Base-by-base conservation (phyloP, 1,140 invertebrate species). In the Drosophila pseudoananassae region DNA sequence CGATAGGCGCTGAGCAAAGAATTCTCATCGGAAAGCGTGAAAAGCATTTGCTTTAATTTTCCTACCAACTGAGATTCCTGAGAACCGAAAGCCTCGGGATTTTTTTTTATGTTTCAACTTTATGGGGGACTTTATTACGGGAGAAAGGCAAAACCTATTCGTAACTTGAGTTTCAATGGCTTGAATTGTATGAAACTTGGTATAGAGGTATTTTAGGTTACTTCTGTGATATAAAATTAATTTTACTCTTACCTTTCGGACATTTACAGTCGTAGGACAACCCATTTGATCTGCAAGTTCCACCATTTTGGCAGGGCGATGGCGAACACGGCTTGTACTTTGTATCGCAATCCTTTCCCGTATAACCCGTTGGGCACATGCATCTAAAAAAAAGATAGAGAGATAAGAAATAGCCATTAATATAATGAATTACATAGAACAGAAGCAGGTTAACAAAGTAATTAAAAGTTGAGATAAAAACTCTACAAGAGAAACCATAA, bases 271-370 rank as follows among this genome's bases (percentile, higher is more conserved):
- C 95, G 93, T 98, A 98, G 78, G 94, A 94, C 49, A 97, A 93
- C 75, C 94, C 94, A 90, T 96, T 96, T 79, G 94, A 93, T 49
- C 93, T 94, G 92, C 98, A 99, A 20, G 93, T 94, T 68, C 97
- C 98, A 47, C 96, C 97, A 92, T 99, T 98, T 78, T 94, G 92
- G 92, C 98, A 98, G 1, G 97, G 96, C 49, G 95, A 97, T 4
- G 97, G 97, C 78, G 97, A 94, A 92, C 97, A 98, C 1, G 97
- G 97, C 63, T 98, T 95, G 91, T 98, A 98, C 74, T 96, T 95
- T 88, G 94, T 96, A 92, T 98, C 97, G 93, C 97, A 98, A 92
- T 98, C 96, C 87, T 96, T 94, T 10, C 97, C 97, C 1, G 97
- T 98, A 91, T 96, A 98, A 69, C 97, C 97, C 71, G 95, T 95